A percentile compares a stretch with the other conserved stretches of the same genome.
These are phyloP conservation scores for Carapus acus DNA, from an alignment of 2,797 vertebrate genomes.

Conservation along the genomic window DNA sequence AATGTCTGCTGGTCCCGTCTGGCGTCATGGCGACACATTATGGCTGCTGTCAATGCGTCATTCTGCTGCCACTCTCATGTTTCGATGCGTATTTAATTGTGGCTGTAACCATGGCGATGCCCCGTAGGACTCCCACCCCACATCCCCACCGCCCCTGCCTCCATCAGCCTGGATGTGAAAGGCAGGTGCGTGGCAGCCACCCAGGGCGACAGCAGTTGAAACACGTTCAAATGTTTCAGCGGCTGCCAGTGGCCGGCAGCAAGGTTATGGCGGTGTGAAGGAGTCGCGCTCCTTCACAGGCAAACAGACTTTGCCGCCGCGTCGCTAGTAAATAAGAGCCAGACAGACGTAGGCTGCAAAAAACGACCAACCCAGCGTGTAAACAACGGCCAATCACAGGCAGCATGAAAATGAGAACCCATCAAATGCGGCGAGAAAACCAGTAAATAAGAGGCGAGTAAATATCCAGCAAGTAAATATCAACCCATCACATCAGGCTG, in stretches of 20 bases:
- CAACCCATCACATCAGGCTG: too few species aligned
- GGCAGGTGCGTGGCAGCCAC: slow-evolving; percentile 58
- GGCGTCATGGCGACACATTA: slow-evolving; percentile 35
- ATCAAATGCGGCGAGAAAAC: too few species aligned
- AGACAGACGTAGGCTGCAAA: too few species aligned
- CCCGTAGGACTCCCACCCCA: too few species aligned
- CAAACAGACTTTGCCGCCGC: slow-evolving; percentile 14
- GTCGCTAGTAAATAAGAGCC: not conserved
- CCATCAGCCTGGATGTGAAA: slow-evolving; percentile 45
- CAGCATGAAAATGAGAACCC: too few species aligned
- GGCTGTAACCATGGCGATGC: slow-evolving; percentile 64
- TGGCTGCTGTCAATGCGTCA: slow-evolving; percentile 44
- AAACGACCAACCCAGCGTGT: too few species aligned
- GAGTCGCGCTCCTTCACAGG: slow-evolving; percentile 17
- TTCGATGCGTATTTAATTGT: slow-evolving; percentile 71
- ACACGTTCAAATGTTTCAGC: slow-evolving; percentile 56
- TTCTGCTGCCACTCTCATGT: slow-evolving; percentile 53
- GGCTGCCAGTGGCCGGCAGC: slow-evolving; percentile 45
- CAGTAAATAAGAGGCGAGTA: too few species aligned
- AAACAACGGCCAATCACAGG: too few species aligned
- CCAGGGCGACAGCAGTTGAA: slow-evolving; percentile 66
- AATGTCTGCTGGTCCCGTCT: slow-evolving; percentile 58
- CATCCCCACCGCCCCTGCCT: too few species aligned
- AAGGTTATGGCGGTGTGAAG: slow-evolving; percentile 55
- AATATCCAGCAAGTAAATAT: too few species aligned